Evolutionary conservation across 2,797 vertebrate genomes (phyloP), one percentile per base, ranked within the genome.

Genomic region (Pelochelys cantorii): DNA sequence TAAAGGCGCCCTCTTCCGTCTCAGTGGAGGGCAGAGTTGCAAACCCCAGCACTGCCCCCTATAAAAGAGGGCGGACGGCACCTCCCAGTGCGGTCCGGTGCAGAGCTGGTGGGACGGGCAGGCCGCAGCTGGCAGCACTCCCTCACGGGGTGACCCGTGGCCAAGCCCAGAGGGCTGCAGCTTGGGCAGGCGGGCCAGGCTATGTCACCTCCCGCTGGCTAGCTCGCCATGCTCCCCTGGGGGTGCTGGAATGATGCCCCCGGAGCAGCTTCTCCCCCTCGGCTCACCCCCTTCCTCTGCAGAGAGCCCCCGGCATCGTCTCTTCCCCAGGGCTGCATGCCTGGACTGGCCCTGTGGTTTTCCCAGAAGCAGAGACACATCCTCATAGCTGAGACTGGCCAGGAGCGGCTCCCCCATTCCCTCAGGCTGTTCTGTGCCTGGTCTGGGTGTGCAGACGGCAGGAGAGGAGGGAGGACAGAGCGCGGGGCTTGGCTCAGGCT

Each of bases 141-240:
- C 60, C 60, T n/a, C 25, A 54, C 0, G 0, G 9, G 34, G 60
- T 17, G 56, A 34, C 60, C 86, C 55, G 48, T 68, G 29, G 82
- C 71, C 4, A 25, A 13, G n/a, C n/a, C 80, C 52, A 11, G 2
- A 54, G 1, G 7, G 55, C 65, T 52, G 5, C 42, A 90, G 29
- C 42, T 42, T 42, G 42, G 59, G 77, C 83, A 9, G 60, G 17
- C 37, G 42, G 60, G 52, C 74, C 34, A 29, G 56, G 62, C 9
- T 0, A 1, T 0, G 6, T 31, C 57, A 0, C 0, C 3, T 68
- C 23, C 31, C 20, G 31, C 5, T 60, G 1, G 0, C 60, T 37
- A 74, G 78, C 11, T 18, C 29, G 12, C 5, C 27, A 14, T 37
- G 20, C 22, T 82, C 42, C 1, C 0, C 31, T 48, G 86, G n/a